A percentile compares a stretch with the other conserved stretches of the same genome.
These are phyloP conservation scores for Paedocypris micromegethes DNA, from an alignment of 2,797 vertebrate species.

Conservation along the genomic window DNA sequence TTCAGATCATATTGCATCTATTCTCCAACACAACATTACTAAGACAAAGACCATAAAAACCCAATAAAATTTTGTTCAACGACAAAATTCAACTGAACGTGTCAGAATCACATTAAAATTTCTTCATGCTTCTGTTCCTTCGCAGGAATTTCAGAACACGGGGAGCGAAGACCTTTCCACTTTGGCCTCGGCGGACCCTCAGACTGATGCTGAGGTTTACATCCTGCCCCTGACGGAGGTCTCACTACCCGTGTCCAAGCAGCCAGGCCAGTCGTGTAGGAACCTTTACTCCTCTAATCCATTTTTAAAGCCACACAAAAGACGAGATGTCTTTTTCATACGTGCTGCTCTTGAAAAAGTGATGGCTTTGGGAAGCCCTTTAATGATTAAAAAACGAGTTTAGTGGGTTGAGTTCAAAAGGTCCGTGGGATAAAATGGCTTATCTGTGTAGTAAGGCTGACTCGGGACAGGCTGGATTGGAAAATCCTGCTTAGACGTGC, in stretches of 20 bases:
- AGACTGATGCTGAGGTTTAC: conserved; percentile 89
- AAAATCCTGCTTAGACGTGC: no score
- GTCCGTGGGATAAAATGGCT: no score
- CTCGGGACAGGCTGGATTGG: no score
- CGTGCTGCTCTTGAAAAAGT: not conserved
- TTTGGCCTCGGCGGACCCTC: conserved; percentile 79
- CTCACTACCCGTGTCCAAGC: conserved; percentile 89
- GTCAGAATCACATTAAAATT: not conserved
- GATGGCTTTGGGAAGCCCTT: no score
- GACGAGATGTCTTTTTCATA: not conserved
- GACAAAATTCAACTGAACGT: not conserved
- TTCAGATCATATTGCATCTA: no score
- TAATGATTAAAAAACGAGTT: no score
- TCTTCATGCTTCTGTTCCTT: conserved; percentile 22
- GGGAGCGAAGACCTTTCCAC: conserved; percentile 85
- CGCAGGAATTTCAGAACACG: conserved; percentile 91
- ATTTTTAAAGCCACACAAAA: not conserved
- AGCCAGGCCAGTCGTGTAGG: conserved; percentile 92
- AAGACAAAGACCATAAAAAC: not conserved
- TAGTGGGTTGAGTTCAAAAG: no score
- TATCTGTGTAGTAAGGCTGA: no score
- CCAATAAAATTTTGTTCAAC: no score
- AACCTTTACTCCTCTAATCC: conserved; percentile 1
- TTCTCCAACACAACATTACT: not conserved
- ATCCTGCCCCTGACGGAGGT: conserved; percentile 94